Conservation (phyloP, 2,888 invertebrate genomes). For the Andricus quercusramuli region DNA sequence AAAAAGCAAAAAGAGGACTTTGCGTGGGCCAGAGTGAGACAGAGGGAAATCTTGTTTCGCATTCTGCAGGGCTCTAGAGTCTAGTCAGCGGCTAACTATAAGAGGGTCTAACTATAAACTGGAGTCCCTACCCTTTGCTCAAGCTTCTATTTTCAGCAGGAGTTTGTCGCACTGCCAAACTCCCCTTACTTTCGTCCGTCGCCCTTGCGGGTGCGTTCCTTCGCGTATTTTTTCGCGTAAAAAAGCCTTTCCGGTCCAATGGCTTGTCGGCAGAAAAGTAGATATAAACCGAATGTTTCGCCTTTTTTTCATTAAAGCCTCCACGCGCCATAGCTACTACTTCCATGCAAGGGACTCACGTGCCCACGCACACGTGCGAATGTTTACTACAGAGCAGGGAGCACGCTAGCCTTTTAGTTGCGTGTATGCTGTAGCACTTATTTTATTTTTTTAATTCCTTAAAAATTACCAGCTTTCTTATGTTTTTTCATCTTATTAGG, state of each 20-base stretch:
- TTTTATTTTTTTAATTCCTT: not conserved
- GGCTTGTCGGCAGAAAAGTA: constrained; percentile 29
- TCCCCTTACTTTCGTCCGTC: constrained; percentile 47
- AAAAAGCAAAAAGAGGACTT: constrained; percentile 1
- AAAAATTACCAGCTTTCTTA: not conserved
- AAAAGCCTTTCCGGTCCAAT: constrained; percentile 36
- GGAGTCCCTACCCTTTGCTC: constrained; percentile 48
- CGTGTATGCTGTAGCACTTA: not conserved
- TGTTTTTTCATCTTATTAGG: not conserved
- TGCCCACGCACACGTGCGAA: constrained; percentile 1
- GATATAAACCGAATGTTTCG: constrained; percentile 11
- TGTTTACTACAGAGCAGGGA: constrained; percentile 5
- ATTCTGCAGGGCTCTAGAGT: constrained; percentile 71
- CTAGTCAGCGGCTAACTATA: constrained; percentile 74
- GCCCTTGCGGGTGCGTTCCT: constrained; percentile 23
- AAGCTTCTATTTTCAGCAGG: constrained; percentile 51
- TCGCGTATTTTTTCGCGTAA: constrained; percentile 27
- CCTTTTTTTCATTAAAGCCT: not conserved
- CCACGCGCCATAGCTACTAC: constrained; percentile 5
- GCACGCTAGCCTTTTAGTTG: not conserved
- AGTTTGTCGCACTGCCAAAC: constrained; percentile 53
- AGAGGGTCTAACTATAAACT: constrained; percentile 58
- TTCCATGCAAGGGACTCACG: constrained; percentile 7
- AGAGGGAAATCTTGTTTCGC: constrained; percentile 59
- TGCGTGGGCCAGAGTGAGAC: constrained; percentile 42